Conservation (phyloP, 2,113 vertebrate species). For the Camelus dromedarius region DNA sequence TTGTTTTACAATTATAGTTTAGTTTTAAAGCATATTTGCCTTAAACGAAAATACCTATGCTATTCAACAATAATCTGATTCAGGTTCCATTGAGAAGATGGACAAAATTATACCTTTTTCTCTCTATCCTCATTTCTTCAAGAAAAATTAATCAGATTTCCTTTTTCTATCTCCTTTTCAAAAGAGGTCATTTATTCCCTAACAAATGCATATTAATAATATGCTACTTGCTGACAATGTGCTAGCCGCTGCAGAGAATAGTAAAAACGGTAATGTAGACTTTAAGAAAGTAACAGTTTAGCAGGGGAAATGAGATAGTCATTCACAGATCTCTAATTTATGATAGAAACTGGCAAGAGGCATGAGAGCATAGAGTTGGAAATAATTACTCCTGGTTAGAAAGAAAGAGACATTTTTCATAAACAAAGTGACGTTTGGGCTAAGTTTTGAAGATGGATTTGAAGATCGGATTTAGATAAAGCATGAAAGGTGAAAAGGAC, state of each 20-base stretch:
- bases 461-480: slow-evolving; percentile 56
- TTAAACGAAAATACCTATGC: background rate
- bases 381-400: slow-evolving; percentile 1
- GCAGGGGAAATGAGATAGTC: background rate
- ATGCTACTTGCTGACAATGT: slow-evolving; percentile 51
- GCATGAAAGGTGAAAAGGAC: background rate
- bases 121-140: slow-evolving; percentile 35
- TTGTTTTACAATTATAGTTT: slow-evolving; percentile 13
- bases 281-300: background rate
- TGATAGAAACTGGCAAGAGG: slow-evolving; percentile 2
- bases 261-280: background rate
- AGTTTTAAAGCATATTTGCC: slow-evolving; percentile 39
- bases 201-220: slow-evolving; percentile 41
- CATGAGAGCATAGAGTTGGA: background rate
- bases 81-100: slow-evolving; percentile 16
- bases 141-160: slow-evolving; percentile 53
- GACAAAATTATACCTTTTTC: background rate
- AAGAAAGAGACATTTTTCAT: slow-evolving; percentile 48
- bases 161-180: slow-evolving; percentile 26
- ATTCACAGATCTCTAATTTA: slow-evolving; percentile 33
- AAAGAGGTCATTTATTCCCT: slow-evolving; percentile 50
- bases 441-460: slow-evolving; percentile 43
- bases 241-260: slow-evolving; percentile 40
- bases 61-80: background rate
- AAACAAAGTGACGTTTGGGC: slow-evolving; percentile 18